Conservation (phyloP, 2,888 invertebrate genomes). For the Galerucella pusilla region DNA sequence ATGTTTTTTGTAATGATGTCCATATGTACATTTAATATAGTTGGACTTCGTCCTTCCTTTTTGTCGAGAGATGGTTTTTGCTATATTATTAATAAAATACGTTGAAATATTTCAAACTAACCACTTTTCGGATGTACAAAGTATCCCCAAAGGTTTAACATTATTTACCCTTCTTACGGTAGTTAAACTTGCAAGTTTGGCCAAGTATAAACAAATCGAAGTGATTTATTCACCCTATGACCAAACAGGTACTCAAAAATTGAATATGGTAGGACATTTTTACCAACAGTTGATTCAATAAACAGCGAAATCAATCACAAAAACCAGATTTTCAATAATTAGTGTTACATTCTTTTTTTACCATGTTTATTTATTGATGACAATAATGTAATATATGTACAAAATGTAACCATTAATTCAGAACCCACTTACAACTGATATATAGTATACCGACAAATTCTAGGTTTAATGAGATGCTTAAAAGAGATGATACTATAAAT, state of each 20-base stretch:
- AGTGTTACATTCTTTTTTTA: not conserved
- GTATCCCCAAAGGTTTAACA: slow-evolving; percentile 1
- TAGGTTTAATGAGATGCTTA: not conserved
- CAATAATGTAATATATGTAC: not conserved
- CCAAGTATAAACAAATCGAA: slow-evolving; percentile 3
- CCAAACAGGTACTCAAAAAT: slow-evolving; percentile 5
- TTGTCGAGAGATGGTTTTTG: not conserved
- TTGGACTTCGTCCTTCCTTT: not conserved
- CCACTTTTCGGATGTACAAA: not conserved
- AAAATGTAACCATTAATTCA: not conserved
- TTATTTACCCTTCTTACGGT: not conserved
- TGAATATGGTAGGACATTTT: not conserved
- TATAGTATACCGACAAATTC: not conserved
- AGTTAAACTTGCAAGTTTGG: not conserved
- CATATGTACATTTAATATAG: not conserved
- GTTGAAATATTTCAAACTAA: not conserved
- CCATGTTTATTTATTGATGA: not conserved
- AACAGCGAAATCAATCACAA: not conserved
- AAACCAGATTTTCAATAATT: not conserved
- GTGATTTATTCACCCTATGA: slow-evolving; percentile 2
- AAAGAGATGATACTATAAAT: slow-evolving; percentile 1
- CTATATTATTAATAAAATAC: not conserved
- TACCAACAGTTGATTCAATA: not conserved
- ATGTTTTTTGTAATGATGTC: too few relatives aligned
- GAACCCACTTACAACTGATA: not conserved